Conservation (phyloP, 2,888 invertebrate species). For the Polyploca ridens region DNA sequence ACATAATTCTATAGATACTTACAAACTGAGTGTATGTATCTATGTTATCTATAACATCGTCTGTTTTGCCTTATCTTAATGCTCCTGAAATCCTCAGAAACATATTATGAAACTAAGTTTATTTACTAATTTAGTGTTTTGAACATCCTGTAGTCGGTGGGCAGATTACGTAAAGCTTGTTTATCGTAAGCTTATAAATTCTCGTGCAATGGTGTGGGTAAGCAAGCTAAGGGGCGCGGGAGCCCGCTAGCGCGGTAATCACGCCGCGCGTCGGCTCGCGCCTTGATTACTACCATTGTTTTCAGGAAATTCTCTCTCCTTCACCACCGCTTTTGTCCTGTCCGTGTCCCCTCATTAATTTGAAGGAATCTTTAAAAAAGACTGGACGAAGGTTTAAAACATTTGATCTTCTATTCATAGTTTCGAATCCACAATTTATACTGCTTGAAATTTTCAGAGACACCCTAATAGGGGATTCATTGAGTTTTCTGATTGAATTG, state of each 20-base stretch:
- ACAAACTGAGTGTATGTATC: too few relatives aligned
- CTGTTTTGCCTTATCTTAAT: conserved; percentile 14
- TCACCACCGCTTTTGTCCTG: conserved; percentile 62
- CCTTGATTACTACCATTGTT: conserved; percentile 75
- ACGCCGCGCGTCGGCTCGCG: conserved; percentile 47
- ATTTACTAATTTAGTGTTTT: conserved; percentile 13
- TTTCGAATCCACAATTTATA: conserved; percentile 30
- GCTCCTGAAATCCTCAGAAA: conserved; percentile 12
- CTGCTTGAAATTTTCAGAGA: conserved; percentile 47
- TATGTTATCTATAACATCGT: too few relatives aligned
- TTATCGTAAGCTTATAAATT: conserved; percentile 64
- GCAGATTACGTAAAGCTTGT: conserved; percentile 43
- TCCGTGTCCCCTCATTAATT: conserved; percentile 47
- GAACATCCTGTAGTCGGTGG: conserved; percentile 6
- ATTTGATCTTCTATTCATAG: conserved; percentile 43
- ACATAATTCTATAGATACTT: too few relatives aligned
- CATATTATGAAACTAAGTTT: conserved; percentile 17
- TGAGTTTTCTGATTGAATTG: conserved; percentile 62
- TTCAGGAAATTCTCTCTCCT: conserved; percentile 65
- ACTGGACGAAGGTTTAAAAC: conserved; percentile 31
- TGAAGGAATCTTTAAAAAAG: conserved; percentile 48
- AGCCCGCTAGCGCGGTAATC: conserved; percentile 48
- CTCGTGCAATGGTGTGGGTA: conserved; percentile 38
- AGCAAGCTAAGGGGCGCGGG: conserved; percentile 14
- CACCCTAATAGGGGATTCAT: conserved; percentile 48